Evolutionary conservation across 2,797 vertebrate genomes (phyloP).

Genomic region (Sebastes dallii): DNA sequence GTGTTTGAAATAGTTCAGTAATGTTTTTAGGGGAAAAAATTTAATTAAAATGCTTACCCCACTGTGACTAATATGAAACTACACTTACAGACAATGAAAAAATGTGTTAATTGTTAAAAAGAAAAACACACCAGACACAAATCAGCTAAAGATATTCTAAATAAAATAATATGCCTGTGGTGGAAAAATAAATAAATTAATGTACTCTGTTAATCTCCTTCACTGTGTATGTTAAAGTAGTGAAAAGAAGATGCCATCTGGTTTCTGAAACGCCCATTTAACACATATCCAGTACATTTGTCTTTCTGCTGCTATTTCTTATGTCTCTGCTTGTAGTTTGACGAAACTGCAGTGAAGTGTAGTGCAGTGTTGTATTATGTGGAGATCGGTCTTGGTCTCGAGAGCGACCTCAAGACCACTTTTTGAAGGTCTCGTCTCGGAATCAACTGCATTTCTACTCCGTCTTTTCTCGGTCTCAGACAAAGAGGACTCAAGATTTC

Average conservation of each 20-base stretch:
- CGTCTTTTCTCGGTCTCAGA: no score
- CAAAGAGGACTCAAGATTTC: no score
- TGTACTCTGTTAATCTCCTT: neutral
- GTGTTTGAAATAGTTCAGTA: neutral
- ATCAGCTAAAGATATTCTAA: neutral
- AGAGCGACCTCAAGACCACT: no score
- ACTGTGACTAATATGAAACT: neutral
- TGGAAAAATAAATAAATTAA: neutral
- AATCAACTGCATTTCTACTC: no score
- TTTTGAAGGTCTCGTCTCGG: no score
- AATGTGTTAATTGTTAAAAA: neutral
- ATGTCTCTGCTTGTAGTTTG: neutral
- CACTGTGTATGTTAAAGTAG: neutral
- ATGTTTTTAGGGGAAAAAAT: neutral
- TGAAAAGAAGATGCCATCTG: slow-evolving; percentile 1
- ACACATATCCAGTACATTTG: neutral
- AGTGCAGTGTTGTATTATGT: no score
- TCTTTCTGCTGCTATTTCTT: neutral
- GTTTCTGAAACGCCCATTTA: neutral
- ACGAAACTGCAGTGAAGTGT: neutral
- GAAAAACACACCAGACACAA: neutral
- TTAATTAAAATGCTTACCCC: neutral
- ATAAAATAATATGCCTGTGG: neutral
- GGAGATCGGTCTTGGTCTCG: no score
- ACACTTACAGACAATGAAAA: neutral